A percentile compares a stretch with the other conserved stretches of the same genome.
These are phyloP conservation scores for Emydocephalus ijimae DNA, from an alignment of 2,113 vertebrate species.

Conservation along the genomic window DNA sequence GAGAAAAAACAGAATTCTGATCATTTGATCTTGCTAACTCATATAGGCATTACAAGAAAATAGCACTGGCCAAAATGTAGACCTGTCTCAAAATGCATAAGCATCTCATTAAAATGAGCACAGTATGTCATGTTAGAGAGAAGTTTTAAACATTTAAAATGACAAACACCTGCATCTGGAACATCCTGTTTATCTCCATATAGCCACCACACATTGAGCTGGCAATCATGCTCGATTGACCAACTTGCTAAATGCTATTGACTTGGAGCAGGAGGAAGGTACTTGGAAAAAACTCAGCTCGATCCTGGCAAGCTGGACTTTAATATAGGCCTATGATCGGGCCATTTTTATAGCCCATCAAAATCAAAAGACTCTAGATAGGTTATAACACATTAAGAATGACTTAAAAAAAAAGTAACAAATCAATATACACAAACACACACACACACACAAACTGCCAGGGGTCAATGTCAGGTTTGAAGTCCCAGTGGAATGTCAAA, in stretches of 20 bases:
- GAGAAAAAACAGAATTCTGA: constrained; percentile 26
- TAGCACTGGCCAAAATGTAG: neutral
- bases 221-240: neutral
- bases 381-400: neutral
- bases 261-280: neutral
- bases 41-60: neutral
- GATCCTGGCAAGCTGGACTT: neutral
- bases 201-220: neutral
- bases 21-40: neutral
- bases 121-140: neutral
- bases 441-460: neutral
- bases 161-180: neutral
- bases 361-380: neutral
- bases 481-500: neutral
- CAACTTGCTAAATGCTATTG: neutral
- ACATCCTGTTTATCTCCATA: neutral
- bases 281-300: neutral
- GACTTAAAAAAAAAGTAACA: neutral
- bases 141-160: neutral
- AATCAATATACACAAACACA: neutral
- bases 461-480: neutral
- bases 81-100: neutral
- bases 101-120: constrained; percentile 2
- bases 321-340: neutral
- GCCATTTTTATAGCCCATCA: neutral